Evolutionary conservation across 2,888 invertebrate species (phyloP), one percentile per base, ranked within the genome.

Genomic region (Cyclophora albipunctata): DNA sequence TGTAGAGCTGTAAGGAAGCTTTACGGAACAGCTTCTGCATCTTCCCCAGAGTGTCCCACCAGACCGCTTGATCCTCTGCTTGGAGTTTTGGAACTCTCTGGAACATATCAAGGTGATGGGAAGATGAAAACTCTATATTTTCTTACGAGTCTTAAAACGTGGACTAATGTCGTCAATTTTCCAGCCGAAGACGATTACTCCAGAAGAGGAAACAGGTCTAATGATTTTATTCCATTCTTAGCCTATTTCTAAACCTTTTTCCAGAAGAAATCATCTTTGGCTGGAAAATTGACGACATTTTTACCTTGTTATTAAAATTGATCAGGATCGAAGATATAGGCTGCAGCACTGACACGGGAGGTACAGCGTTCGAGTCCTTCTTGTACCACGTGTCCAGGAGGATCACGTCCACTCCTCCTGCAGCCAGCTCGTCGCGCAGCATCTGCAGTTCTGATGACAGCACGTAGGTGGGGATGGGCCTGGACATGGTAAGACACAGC

Each of bases 1-100:
- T 93, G 69, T 92, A 94, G 7, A 98, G 89, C n/a, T 96, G 95
- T 37, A 92, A 92, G 0, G 98, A 94, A 0, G 98, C 97, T 82
- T 98, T 98, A 5, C 98, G 90, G 60, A 99, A 92, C 33, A 98
- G 87, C 74, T 97, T 97, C 81, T 98, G 98, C 93, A 99, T 96
- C 80, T 97, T 98, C 42, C 93, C 93, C 52, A 99, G 91, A 0
- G 97, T 98, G 71, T 98, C 98, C 99, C 98, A 99, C 98, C 99
- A 99, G 34, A 96, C 92, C 0, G 95, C 96, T 75, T 98, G 98
- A 76, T 99, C 98, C 73, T 97, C 97, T 4, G 96, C 96, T 91
- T 98, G 98, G 34, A 98, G 87, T 79, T 98, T 97, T 0, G 97
- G 97, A 45, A 97, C 96, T 62, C 97, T 91, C 96, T 97, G 73